Conservation (phyloP, 2,888 invertebrate species). For the Ochropleura leucogaster region DNA sequence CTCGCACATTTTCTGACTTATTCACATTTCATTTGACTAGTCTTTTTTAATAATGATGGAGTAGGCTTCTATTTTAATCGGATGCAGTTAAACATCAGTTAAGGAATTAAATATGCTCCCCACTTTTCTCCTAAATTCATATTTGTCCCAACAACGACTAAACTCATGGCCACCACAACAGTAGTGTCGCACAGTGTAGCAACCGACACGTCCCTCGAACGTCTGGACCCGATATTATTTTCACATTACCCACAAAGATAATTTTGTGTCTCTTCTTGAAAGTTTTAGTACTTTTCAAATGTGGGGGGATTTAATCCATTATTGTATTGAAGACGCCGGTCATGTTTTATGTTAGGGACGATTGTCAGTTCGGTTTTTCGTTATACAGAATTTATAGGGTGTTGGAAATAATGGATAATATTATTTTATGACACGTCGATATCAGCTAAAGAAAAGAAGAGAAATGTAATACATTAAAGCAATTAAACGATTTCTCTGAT, state of each 20-base stretch:
- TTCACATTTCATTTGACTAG: background rate
- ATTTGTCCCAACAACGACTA: constrained; percentile 3
- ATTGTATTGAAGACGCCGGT: constrained; percentile 10
- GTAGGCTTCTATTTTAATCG: background rate
- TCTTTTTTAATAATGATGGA: background rate
- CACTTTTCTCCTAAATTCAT: background rate
- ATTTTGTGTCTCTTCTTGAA: constrained; percentile 51
- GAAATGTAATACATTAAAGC: background rate
- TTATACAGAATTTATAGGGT: background rate
- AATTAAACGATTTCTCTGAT: too few relatives aligned
- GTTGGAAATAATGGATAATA: constrained; percentile 15
- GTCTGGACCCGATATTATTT: constrained; percentile 65
- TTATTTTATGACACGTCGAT: background rate
- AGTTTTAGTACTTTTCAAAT: constrained; percentile 44
- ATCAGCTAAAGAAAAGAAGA: background rate
- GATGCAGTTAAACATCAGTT: background rate
- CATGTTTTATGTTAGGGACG: constrained; percentile 29
- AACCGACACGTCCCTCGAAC: constrained; percentile 49
- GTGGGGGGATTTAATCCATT: constrained; percentile 40
- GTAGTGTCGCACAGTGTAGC: constrained; percentile 36
- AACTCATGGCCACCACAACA: constrained; percentile 18
- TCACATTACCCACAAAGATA: constrained; percentile 47
- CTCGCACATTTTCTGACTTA: background rate
- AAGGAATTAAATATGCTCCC: background rate
- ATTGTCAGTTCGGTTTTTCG: constrained; percentile 8